Conservation (phyloP, 2,797 vertebrate species). For the Macropus fuliginosus region DNA sequence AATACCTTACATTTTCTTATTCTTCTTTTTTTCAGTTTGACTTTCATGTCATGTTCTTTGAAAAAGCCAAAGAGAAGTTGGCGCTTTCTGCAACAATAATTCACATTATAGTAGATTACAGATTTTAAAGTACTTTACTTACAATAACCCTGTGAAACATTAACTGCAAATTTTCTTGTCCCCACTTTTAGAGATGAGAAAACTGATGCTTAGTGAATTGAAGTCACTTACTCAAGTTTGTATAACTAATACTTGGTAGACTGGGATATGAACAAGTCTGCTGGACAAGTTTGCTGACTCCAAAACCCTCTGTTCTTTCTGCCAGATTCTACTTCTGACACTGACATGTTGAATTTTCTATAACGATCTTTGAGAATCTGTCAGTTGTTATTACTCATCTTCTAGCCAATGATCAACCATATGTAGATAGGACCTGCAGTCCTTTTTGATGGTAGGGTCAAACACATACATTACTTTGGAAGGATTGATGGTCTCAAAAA, state of each 20-base stretch:
- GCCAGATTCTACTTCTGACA: neutral
- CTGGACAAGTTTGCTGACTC: neutral
- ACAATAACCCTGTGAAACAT: neutral
- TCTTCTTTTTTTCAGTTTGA: neutral
- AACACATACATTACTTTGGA: conserved; percentile 26
- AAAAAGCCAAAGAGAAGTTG: neutral
- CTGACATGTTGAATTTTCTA: neutral
- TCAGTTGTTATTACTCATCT: neutral
- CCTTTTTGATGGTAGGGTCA: neutral
- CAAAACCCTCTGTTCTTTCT: neutral
- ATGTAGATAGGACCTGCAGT: neutral
- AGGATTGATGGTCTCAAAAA: conserved; percentile 21
- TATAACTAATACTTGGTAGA: neutral
- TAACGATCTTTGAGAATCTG: neutral
- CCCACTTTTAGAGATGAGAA: no score
- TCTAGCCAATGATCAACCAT: neutral
- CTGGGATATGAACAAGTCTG: neutral
- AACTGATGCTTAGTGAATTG: neutral
- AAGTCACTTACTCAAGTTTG: neutral
- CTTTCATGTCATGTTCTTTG: neutral
- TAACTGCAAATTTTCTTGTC: neutral
- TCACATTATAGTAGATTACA: neutral
- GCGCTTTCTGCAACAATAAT: neutral
- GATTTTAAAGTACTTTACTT: neutral
- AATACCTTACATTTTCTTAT: neutral